Conservation (phyloP, 2,797 vertebrate species). For the Platalea minor region DNA sequence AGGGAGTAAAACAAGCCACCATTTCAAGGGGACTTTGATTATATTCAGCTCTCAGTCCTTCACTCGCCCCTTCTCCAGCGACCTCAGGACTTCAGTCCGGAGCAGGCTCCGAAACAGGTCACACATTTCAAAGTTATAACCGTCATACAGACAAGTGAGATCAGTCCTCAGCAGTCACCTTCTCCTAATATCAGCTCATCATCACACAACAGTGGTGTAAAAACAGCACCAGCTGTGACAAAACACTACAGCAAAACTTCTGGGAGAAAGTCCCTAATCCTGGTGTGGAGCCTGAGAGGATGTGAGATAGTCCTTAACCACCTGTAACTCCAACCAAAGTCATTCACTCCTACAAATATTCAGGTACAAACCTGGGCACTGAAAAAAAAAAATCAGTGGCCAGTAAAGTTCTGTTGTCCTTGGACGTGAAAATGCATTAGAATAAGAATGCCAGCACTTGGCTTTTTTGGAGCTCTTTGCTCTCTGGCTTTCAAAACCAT, state of each 20-base stretch:
- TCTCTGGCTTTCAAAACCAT: background rate
- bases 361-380: background rate
- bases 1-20: background rate
- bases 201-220: background rate
- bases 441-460: background rate
- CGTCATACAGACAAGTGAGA: background rate
- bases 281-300: background rate
- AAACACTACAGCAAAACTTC: background rate
- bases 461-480: background rate
- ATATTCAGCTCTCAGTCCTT: background rate
- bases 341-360: background rate
- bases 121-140: background rate
- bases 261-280: background rate
- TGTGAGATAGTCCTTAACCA: background rate
- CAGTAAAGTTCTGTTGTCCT: background rate
- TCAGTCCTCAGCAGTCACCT: background rate
- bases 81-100: background rate
- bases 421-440: background rate
- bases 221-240: fast-evolving
- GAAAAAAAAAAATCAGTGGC: no score
- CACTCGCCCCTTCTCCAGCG: background rate
- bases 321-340: background rate
- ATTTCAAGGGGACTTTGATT: background rate
- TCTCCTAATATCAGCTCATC: background rate
- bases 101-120: background rate